Percentiles rank a stretch among this genome's conserved stretches.
Conservation (phyloP, 2,888 invertebrate species). For the Drosophila helvetica region DNA sequence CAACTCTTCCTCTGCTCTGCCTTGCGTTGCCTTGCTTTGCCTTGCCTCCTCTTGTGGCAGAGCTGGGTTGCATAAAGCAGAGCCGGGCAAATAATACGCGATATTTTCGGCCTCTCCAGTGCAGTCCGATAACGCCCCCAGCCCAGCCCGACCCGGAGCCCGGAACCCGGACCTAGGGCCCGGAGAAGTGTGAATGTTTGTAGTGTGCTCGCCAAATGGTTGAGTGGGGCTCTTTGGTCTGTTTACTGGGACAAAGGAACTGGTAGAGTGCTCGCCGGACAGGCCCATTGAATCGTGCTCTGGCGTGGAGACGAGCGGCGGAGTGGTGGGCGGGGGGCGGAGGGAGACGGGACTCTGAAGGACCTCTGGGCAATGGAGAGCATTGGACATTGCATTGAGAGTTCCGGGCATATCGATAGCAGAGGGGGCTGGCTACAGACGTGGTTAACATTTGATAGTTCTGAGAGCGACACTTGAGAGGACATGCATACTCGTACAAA, state of each 20-base stretch:
- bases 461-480: conserved; percentile 25
- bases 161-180: conserved; percentile 2
- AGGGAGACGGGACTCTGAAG: conserved; percentile 30
- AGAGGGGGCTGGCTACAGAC: conserved; percentile 7
- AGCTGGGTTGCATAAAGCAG: conserved; percentile 53
- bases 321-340: neutral
- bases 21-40: no score
- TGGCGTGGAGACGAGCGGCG: conserved; percentile 39
- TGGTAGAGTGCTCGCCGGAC: conserved; percentile 71
- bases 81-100: conserved; percentile 64
- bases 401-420: conserved; percentile 38
- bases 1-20: conserved; percentile 31
- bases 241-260: conserved; percentile 72
- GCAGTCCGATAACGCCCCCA: conserved; percentile 1
- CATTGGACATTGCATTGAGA: conserved; percentile 49
- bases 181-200: conserved; percentile 49
- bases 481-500: conserved; percentile 3
- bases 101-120: conserved; percentile 54
- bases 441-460: conserved; percentile 35
- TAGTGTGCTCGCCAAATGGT: conserved; percentile 48
- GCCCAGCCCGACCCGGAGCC: conserved; percentile 10
- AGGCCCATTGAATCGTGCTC: conserved; percentile 63
- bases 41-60: conserved; percentile 28
- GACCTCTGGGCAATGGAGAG: conserved; percentile 39
- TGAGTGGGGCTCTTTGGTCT: conserved; percentile 53